Conservation (phyloP, 2,888 invertebrate genomes). For the Stenodera caucasica region DNA sequence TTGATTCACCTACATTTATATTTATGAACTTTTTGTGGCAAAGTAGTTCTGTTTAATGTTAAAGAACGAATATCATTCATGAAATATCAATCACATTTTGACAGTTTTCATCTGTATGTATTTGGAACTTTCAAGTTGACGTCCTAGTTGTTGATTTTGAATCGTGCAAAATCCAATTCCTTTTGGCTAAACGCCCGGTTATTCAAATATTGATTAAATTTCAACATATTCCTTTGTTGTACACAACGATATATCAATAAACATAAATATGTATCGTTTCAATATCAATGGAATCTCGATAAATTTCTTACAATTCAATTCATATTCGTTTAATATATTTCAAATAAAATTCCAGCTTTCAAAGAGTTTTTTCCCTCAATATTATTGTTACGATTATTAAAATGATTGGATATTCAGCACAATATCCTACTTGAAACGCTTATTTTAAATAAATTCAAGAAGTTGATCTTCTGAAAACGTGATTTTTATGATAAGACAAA, state of each 20-base stretch:
- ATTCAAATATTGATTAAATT: neutral
- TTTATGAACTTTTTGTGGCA: no score
- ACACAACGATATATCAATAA: neutral
- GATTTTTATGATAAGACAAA: no score
- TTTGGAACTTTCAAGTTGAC: neutral
- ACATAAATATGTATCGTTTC: neutral
- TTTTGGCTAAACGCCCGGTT: neutral
- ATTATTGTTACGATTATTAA: no score
- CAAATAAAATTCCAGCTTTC: no score
- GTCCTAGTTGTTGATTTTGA: neutral
- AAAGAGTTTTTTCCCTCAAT: no score
- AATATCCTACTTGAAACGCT: no score
- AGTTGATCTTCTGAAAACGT: no score
- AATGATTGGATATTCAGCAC: no score
- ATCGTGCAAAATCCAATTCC: neutral
- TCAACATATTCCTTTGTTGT: neutral
- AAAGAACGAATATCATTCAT: neutral
- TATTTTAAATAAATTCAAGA: no score
- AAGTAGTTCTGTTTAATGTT: neutral
- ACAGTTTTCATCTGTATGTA: neutral
- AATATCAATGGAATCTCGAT: neutral
- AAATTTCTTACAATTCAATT: neutral
- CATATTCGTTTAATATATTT: no score
- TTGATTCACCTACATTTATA: no score
- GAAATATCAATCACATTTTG: neutral